Percentiles rank a stretch among this genome's conserved stretches.
Evolutionary conservation across 2,888 invertebrate species (phyloP).

Genomic region (Clunio marinus): DNA sequence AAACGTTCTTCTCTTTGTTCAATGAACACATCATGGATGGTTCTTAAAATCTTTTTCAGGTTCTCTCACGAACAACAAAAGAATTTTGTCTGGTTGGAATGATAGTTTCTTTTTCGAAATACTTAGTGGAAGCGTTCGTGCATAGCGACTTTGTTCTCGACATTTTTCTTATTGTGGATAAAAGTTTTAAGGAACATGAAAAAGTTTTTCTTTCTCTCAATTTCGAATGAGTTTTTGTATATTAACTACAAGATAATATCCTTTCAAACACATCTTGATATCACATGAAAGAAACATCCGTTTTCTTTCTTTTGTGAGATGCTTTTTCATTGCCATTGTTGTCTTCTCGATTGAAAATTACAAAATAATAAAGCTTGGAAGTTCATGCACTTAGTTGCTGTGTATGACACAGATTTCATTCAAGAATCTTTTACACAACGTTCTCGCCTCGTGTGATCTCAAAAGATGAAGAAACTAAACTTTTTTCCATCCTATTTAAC

Average conservation of each 20-base stretch:
- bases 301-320: background rate
- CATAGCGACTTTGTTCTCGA: slow-evolving; percentile 3
- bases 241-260: background rate
- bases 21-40: no score
- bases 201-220: background rate
- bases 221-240: background rate
- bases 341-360: slow-evolving; percentile 3
- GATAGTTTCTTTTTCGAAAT: no score
- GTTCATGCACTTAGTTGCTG: background rate
- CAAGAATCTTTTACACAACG: no score
- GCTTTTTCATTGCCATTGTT: no score
- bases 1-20: no score
- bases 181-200: background rate
- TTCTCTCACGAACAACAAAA: slow-evolving; percentile 3
- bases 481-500: background rate
- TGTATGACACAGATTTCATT: no score
- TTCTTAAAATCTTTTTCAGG: no score
- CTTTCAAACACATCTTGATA: slow-evolving; percentile 1
- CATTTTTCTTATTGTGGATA: background rate
- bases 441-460: no score
- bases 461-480: no score
- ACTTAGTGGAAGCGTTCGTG: background rate
- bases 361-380: background rate
- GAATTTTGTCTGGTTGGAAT: background rate
- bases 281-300: background rate